phyloP scores from a whole-genome alignment of 2,888 invertebrate genomes.

The Arrhopalites spinosus region DNA sequence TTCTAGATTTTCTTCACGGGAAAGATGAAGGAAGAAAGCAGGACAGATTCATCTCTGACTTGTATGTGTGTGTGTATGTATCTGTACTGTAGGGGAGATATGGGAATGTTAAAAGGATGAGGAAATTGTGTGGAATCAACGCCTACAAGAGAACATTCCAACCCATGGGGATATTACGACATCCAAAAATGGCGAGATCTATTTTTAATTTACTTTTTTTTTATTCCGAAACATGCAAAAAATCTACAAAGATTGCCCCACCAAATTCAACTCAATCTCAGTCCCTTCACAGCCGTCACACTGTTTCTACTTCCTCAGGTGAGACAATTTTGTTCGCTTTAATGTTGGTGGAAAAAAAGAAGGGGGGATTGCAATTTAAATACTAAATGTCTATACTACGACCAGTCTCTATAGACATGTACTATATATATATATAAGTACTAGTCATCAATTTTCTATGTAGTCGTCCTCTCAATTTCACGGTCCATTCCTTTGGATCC shows the following conservation, averaged over 20 bases:
- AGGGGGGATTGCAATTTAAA: no score
- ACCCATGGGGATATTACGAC: slow-evolving; percentile 29
- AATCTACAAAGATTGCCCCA: slow-evolving; percentile 27
- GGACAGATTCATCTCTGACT: background rate
- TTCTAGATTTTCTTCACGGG: background rate
- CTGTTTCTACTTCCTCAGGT: slow-evolving; percentile 35
- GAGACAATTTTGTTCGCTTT: slow-evolving; percentile 3
- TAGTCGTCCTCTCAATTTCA: background rate
- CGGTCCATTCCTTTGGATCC: background rate
- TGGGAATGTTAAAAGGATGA: slow-evolving; percentile 1
- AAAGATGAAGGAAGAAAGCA: background rate
- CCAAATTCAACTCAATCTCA: slow-evolving; percentile 31
- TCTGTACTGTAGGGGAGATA: background rate
- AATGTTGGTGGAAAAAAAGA: background rate
- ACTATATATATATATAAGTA: no score
- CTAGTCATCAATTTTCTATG: no score
- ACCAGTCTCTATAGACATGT: no score
- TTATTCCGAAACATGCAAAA: slow-evolving; percentile 39
- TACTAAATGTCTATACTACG: no score
- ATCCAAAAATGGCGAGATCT: slow-evolving; percentile 40
- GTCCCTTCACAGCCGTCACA: slow-evolving; percentile 36
- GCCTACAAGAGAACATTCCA: slow-evolving; percentile 41
- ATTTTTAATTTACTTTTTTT: slow-evolving; percentile 41
- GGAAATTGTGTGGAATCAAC: slow-evolving; percentile 22
- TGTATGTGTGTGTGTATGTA: background rate